Percentiles rank a stretch among this genome's conserved stretches.
These are phyloP conservation scores for Lepisosteus osseus DNA, from an alignment of 2,113 vertebrate species.

Conservation along the genomic window DNA sequence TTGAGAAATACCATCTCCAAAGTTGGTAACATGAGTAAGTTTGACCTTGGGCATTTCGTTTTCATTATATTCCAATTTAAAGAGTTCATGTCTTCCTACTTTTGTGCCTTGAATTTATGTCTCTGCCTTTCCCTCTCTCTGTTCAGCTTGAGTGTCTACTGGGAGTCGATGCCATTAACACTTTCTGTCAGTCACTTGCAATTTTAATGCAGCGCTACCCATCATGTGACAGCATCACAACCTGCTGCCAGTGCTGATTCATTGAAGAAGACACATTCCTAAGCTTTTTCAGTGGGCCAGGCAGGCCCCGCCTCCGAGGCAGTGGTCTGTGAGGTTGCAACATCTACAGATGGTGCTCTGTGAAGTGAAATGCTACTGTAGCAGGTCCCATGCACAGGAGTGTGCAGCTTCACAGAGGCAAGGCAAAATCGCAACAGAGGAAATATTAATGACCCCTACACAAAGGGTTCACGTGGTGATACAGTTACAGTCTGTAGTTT, in stretches of 20 bases:
- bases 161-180: constrained; percentile 23
- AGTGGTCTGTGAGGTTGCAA: constrained; percentile 71
- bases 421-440: constrained; percentile 47
- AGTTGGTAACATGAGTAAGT: constrained; percentile 33
- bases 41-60: constrained; percentile 34
- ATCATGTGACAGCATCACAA: constrained; percentile 38
- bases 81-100: neutral
- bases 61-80: constrained; percentile 19
- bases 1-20: neutral
- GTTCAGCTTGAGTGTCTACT: neutral
- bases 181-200: constrained; percentile 13
- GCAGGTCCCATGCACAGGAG: constrained; percentile 41
- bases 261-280: constrained; percentile 57
- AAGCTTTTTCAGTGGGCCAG: constrained; percentile 44
- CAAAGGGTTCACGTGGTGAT: constrained; percentile 30
- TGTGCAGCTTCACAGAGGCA: constrained; percentile 40
- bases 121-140: neutral
- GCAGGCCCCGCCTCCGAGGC: constrained; percentile 75
- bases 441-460: constrained; percentile 56
- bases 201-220: constrained; percentile 35
- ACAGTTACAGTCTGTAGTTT: constrained; percentile 19
- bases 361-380: constrained; percentile 46
- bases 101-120: neutral
- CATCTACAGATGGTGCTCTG: constrained; percentile 71
- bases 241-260: constrained; percentile 67